A percentile compares a stretch with the other conserved stretches of the same genome.
Evolutionary conservation across 2,113 vertebrate species (phyloP).

Genomic region (Hemiscyllium ocellatum): DNA sequence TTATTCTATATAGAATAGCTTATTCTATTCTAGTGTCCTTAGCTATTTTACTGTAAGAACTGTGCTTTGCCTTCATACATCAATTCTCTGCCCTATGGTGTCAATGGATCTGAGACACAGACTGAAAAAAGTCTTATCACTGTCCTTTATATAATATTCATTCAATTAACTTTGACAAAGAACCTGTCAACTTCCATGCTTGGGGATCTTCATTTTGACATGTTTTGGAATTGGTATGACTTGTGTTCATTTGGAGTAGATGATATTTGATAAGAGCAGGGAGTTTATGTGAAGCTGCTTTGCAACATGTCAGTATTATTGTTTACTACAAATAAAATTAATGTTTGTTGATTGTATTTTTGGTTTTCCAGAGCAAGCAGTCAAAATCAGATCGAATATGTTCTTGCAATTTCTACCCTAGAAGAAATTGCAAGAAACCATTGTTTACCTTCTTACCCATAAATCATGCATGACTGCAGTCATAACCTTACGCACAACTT

Average conservation of each 20-base stretch:
- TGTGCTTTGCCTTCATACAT: slow-evolving; percentile 12
- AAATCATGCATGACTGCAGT: neutral
- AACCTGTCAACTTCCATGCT: neutral
- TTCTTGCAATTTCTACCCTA: neutral
- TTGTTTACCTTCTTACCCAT: neutral
- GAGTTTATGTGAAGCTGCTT: neutral
- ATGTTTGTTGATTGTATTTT: neutral
- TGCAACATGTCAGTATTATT: neutral
- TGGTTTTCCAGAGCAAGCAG: neutral
- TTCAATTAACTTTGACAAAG: slow-evolving; percentile 14
- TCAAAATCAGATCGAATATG: neutral
- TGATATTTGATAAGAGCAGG: neutral
- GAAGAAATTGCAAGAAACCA: neutral
- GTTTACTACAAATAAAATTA: neutral
- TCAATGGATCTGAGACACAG: neutral
- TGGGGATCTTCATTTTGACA: neutral
- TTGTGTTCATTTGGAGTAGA: neutral
- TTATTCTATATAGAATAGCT: neutral
- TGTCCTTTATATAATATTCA: neutral
- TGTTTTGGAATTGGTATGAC: neutral
- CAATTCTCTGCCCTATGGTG: neutral
- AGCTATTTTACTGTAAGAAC: neutral
- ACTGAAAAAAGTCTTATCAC: neutral
- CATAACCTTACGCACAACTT: too few species aligned
- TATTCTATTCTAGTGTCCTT: neutral